Evolutionary conservation across 2,888 invertebrate genomes (phyloP).

Genomic region (Rhingia campestris): DNA sequence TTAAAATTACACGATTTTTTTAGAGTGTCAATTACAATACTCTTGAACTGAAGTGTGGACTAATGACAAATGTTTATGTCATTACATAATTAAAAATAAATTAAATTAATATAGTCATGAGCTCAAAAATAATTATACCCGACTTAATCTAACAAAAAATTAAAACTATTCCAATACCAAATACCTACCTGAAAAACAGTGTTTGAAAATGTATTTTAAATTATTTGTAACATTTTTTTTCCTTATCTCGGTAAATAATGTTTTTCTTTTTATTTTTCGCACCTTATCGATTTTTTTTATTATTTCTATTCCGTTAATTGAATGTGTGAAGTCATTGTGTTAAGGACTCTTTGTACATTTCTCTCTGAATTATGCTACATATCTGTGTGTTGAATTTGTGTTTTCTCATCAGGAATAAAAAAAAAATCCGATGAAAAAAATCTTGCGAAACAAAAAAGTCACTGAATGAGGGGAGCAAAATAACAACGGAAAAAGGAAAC

Average conservation of each 20-base stretch:
- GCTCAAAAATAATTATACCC: too few relatives aligned
- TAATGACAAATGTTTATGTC: too few relatives aligned
- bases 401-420: slow-evolving; percentile 51
- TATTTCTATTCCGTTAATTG: slow-evolving; percentile 59
- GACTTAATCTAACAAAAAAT: neutral
- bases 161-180: neutral
- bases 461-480: slow-evolving; percentile 39
- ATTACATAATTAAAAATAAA: too few relatives aligned
- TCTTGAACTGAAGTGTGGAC: too few relatives aligned
- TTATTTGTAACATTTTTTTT: neutral
- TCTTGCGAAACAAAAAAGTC: slow-evolving; percentile 28
- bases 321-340: slow-evolving; percentile 56
- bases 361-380: slow-evolving; percentile 34
- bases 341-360: slow-evolving; percentile 29
- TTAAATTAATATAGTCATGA: too few relatives aligned
- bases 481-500: slow-evolving; percentile 38
- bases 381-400: slow-evolving; percentile 63
- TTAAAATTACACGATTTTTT: too few relatives aligned
- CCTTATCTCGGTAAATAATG: neutral
- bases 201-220: neutral
- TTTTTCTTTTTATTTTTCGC: slow-evolving; percentile 1
- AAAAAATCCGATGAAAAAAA: slow-evolving; percentile 33
- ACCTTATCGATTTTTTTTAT: slow-evolving; percentile 8
- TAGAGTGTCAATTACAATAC: too few relatives aligned
- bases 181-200: neutral